Percentiles rank a stretch among this genome's conserved stretches.
Evolutionary conservation across 2,113 vertebrate genomes (phyloP).

Genomic region (Pteropus alecto): DNA sequence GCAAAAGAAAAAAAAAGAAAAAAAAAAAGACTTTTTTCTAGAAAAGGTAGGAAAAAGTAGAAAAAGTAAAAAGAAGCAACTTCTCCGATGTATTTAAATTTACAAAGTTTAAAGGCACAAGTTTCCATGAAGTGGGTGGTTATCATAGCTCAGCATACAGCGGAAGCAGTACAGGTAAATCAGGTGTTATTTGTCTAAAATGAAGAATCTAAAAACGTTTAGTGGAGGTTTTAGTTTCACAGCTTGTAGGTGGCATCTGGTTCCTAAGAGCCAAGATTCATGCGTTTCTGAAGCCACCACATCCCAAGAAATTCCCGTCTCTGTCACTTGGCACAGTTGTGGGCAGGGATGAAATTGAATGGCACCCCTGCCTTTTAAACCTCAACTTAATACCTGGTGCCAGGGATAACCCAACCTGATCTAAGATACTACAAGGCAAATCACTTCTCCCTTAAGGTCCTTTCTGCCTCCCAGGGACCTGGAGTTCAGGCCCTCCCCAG

Average conservation of each 20-base stretch:
- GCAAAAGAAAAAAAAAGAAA: not conserved
- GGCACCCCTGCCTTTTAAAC: not conserved
- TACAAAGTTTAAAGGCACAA: constrained; percentile 88
- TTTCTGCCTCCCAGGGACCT: not conserved
- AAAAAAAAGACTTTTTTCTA: constrained; percentile 47
- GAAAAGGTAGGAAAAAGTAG: constrained; percentile 83
- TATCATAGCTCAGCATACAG: constrained; percentile 84
- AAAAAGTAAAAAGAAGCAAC: constrained; percentile 85
- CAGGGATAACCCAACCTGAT: not conserved
- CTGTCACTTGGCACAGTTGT: constrained; percentile 41
- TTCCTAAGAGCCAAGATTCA: constrained; percentile 78
- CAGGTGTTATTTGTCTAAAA: constrained; percentile 78
- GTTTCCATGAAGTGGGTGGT: constrained; percentile 83
- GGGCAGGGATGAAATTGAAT: not conserved
- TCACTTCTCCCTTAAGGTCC: not conserved
- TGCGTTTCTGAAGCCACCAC: constrained; percentile 43
- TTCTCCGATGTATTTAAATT: constrained; percentile 79
- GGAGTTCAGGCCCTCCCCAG: not conserved
- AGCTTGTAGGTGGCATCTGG: constrained; percentile 80
- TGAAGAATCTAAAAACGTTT: constrained; percentile 75
- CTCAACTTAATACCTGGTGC: not conserved
- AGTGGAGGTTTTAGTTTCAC: constrained; percentile 85
- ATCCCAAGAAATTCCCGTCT: constrained; percentile 70
- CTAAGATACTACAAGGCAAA: not conserved
- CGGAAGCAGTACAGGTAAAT: constrained; percentile 77